A percentile compares a stretch with the other conserved stretches of the same genome.
Evolutionary conservation across 1,140 invertebrate genomes (phyloP).

Genomic region (Ceratoteleas bidentatus): DNA sequence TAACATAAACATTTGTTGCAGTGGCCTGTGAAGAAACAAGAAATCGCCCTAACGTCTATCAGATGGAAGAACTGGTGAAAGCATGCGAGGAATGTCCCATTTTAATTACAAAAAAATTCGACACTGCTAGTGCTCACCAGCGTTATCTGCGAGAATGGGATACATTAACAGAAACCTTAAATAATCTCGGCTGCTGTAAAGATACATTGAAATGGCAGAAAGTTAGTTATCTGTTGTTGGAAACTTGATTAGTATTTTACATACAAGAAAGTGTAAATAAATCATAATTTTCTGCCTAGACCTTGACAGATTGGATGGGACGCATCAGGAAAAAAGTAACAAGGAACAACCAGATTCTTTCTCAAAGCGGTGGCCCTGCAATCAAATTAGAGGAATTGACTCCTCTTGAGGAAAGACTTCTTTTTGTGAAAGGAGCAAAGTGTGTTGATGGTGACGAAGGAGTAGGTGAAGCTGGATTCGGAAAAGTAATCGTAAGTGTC

Average conservation of each 20-base stretch:
- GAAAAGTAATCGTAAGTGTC: neutral
- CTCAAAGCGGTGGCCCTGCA: neutral
- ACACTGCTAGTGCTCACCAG: too few species aligned
- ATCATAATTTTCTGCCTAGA: constrained; percentile 11
- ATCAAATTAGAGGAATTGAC: constrained; percentile 3
- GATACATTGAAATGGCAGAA: neutral
- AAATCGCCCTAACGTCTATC: too few species aligned
- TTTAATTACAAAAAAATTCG: too few species aligned
- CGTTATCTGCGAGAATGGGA: too few species aligned
- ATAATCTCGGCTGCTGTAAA: neutral
- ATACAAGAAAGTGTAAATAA: neutral
- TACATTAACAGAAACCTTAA: neutral
- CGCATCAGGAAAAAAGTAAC: constrained; percentile 14
- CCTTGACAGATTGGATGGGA: constrained; percentile 7
- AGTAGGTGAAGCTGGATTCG: constrained; percentile 13
- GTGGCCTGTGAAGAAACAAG: too few species aligned
- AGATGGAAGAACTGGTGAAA: too few species aligned
- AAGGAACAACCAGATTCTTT: constrained; percentile 11
- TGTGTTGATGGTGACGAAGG: constrained; percentile 5
- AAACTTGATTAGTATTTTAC: neutral
- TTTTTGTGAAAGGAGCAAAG: constrained; percentile 3
- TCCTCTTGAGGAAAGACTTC: constrained; percentile 1
- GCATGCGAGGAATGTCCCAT: too few species aligned
- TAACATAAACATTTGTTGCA: too few species aligned
- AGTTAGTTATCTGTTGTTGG: neutral